These are phyloP conservation scores for Podarcis siculus DNA, from an alignment of 2,797 vertebrate genomes.

Conservation along the genomic window DNA sequence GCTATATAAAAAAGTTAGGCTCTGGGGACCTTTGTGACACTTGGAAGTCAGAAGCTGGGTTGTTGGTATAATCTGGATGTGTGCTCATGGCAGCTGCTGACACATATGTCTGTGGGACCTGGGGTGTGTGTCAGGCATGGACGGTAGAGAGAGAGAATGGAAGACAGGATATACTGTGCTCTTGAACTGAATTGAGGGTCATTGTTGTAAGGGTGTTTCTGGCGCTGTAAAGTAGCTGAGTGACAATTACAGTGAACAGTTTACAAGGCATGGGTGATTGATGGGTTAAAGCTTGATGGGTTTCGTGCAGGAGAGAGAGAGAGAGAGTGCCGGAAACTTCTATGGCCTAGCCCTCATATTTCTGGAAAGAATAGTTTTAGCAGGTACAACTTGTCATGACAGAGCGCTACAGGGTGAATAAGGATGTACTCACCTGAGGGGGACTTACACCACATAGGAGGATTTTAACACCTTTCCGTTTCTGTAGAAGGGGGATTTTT, in stretches of 20 bases:
- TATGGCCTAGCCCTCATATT: background rate
- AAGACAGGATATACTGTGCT: rapidly evolving
- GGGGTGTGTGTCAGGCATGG: background rate
- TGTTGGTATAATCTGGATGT: background rate
- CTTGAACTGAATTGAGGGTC: rapidly evolving
- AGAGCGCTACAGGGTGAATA: background rate
- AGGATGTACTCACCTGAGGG: background rate
- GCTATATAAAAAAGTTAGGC: too few species aligned
- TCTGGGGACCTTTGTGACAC: background rate
- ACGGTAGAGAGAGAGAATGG: background rate
- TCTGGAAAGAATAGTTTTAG: background rate
- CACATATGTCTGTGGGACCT: background rate
- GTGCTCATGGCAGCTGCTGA: too few species aligned
- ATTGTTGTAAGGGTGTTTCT: background rate
- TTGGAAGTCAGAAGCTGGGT: background rate
- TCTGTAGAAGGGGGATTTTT: background rate
- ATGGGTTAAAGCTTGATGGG: background rate
- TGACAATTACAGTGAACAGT: background rate
- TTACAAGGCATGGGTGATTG: background rate
- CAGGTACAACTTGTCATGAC: background rate
- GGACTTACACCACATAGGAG: background rate
- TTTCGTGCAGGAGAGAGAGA: background rate
- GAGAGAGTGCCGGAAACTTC: background rate
- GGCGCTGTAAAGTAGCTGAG: too few species aligned
- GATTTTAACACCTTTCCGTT: background rate